A percentile compares a stretch with the other conserved stretches of the same genome.
These are phyloP conservation scores for Ailuropoda melanoleuca DNA, from an alignment of 2,113 vertebrate species.

Conservation along the genomic window DNA sequence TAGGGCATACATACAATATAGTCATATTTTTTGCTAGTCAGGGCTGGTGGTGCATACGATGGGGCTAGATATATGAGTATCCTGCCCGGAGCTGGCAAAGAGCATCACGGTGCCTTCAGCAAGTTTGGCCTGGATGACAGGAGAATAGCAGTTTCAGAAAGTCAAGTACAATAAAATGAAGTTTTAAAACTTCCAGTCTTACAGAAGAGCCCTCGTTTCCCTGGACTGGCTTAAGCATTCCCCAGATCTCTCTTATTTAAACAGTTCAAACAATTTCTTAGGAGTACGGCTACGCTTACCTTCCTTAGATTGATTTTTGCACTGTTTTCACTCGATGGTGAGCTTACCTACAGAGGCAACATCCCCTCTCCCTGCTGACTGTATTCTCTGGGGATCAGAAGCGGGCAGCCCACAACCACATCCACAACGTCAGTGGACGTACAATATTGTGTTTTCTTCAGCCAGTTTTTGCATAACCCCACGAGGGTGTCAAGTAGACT, in stretches of 20 bases:
- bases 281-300: not conserved
- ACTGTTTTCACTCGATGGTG: not conserved
- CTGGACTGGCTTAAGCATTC: not conserved
- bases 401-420: not conserved
- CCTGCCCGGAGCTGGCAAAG: not conserved
- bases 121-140: not conserved
- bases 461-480: not conserved
- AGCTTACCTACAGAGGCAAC: not conserved
- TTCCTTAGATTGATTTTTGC: not conserved
- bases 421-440: not conserved
- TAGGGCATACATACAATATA: not conserved
- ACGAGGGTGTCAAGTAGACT: not conserved
- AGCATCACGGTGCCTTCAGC: not conserved
- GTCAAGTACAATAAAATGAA: not conserved
- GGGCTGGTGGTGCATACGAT: not conserved
- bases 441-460: not conserved
- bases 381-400: not conserved
- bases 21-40: slow-evolving; percentile 41
- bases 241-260: not conserved
- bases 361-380: not conserved
- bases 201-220: not conserved
- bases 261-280: not conserved
- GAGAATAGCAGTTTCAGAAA: not conserved
- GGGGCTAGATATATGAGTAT: not conserved
- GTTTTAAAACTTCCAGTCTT: not conserved